phyloP scores from a whole-genome alignment of 2,888 invertebrate genomes.

The Lasioglossum oenotherae region DNA sequence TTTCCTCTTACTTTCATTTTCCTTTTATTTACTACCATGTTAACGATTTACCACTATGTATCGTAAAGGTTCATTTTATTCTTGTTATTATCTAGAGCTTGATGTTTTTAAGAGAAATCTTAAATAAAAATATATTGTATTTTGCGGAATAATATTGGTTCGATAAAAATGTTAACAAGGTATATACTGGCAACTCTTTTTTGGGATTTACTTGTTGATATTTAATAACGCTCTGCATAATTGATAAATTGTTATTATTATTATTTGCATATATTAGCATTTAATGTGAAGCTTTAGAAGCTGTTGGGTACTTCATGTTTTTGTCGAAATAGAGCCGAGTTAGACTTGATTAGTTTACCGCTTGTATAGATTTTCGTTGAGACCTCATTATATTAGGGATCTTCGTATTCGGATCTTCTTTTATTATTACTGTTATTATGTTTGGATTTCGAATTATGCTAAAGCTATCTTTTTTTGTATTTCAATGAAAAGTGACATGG shows the following conservation, averaged over 20 bases:
- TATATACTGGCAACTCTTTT: constrained; percentile 17
- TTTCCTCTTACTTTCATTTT: constrained; percentile 79
- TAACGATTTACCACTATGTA: constrained; percentile 53
- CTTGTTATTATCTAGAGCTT: constrained; percentile 38
- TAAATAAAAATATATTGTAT: constrained; percentile 35
- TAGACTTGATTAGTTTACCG: constrained; percentile 41
- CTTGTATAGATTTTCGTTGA: constrained; percentile 40
- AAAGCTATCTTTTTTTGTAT: constrained; percentile 60
- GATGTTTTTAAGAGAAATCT: constrained; percentile 37
- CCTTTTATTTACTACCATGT: constrained; percentile 67
- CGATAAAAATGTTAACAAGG: constrained; percentile 50
- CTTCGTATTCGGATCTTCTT: constrained; percentile 30
- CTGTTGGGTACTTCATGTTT: constrained; percentile 41
- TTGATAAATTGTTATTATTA: neutral
- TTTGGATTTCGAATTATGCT: constrained; percentile 48
- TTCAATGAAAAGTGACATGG: constrained; percentile 62
- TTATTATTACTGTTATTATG: constrained; percentile 27
- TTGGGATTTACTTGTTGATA: neutral
- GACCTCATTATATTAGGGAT: constrained; percentile 54
- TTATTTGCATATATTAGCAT: constrained; percentile 5
- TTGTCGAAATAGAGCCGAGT: constrained; percentile 45
- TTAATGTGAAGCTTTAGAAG: constrained; percentile 15
- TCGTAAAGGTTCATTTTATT: constrained; percentile 49
- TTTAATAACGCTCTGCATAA: neutral
- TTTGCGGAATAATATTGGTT: constrained; percentile 42